These are phyloP conservation scores for Macrophya alboannulata DNA, from an alignment of 2,888 invertebrate species.

Conservation along the genomic window DNA sequence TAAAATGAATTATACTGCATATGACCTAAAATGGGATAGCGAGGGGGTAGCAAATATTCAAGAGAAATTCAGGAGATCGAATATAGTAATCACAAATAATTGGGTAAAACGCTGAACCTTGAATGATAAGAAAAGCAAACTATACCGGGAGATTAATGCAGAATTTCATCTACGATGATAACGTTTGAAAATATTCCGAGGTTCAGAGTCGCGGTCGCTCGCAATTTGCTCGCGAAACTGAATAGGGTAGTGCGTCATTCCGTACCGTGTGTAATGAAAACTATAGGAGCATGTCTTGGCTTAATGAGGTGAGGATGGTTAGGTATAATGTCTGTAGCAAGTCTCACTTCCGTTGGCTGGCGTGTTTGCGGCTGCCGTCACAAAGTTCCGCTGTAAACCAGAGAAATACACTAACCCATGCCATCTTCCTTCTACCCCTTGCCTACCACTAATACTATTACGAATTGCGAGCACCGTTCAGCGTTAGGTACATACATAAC, in stretches of 20 bases:
- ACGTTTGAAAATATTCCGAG: slow-evolving; percentile 16
- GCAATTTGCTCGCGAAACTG: slow-evolving; percentile 7
- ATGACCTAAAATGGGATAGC: slow-evolving; percentile 3
- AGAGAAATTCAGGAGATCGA: slow-evolving; percentile 21
- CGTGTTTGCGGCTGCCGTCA: slow-evolving; percentile 77
- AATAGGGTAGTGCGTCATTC: slow-evolving; percentile 38
- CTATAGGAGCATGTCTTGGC: slow-evolving; percentile 75
- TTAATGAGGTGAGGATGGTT: slow-evolving; percentile 75
- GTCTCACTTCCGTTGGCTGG: slow-evolving; percentile 71
- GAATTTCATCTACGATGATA: background rate
- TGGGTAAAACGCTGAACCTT: slow-evolving; percentile 34
- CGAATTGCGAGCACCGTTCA: slow-evolving; percentile 27
- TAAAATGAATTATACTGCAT: slow-evolving; percentile 22
- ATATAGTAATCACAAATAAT: slow-evolving; percentile 25
- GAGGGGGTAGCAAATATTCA: slow-evolving; percentile 25
- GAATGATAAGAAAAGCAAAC: background rate
- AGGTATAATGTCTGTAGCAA: slow-evolving; percentile 76
- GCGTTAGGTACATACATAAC: background rate
- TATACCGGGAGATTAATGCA: slow-evolving; percentile 8
- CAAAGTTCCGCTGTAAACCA: slow-evolving; percentile 69
- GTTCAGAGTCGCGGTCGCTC: background rate
- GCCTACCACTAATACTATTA: slow-evolving; percentile 48
- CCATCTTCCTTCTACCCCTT: slow-evolving; percentile 44
- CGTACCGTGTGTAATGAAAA: slow-evolving; percentile 70
- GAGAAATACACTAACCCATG: slow-evolving; percentile 52